Conservation (phyloP, 92 coral and sea anemone genomes). For the Umimayanthus chanpuru region DNA sequence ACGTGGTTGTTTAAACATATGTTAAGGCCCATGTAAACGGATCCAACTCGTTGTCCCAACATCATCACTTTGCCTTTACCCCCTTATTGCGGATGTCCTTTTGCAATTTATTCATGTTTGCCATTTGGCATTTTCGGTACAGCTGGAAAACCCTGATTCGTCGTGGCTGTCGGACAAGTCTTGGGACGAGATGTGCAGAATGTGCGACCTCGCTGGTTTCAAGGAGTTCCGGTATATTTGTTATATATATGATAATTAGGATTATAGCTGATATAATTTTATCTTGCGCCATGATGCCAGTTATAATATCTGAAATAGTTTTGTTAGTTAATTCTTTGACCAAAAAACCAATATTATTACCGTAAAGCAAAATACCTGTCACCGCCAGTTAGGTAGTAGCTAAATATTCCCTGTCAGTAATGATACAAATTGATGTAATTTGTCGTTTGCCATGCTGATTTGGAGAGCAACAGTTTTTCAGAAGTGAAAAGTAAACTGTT, state of each 20-base stretch:
- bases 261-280: neutral
- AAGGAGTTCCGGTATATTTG: slow-evolving; percentile 84
- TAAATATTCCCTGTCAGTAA: too few species aligned
- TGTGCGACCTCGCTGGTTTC: slow-evolving; percentile 95
- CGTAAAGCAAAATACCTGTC: neutral
- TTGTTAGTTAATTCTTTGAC: neutral
- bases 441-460: too few species aligned
- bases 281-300: too few species aligned
- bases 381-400: neutral
- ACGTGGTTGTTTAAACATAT: too few species aligned
- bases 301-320: neutral
- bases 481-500: too few species aligned
- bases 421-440: too few species aligned
- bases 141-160: slow-evolving; percentile 96
- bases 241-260: too few species aligned
- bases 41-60: too few species aligned
- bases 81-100: neutral
- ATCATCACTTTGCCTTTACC: neutral
- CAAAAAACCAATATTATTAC: neutral
- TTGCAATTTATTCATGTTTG: neutral
- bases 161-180: slow-evolving; percentile 98
- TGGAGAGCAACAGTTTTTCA: too few species aligned
- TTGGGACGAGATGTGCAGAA: slow-evolving; percentile 98
- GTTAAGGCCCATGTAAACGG: neutral
- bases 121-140: neutral